Evolutionary conservation across 2,797 vertebrate genomes (phyloP).

Genomic region (Gorsachius magnificus): DNA sequence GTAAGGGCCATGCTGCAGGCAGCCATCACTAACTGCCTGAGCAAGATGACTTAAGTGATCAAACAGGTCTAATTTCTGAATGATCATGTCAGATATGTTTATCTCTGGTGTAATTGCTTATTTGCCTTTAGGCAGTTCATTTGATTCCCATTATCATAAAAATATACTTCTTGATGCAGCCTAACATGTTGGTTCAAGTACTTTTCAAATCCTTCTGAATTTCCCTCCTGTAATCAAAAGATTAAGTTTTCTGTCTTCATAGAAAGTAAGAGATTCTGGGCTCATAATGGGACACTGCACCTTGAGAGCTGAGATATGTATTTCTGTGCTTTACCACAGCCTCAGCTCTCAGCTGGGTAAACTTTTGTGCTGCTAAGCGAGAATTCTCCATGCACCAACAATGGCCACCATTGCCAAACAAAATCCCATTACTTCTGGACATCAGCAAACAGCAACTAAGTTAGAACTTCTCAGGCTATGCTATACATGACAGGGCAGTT

Average conservation of each 20-base stretch:
- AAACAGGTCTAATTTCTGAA: conserved; percentile 38
- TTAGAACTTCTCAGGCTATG: not conserved
- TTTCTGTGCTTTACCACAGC: not conserved
- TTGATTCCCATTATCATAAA: conserved; percentile 44
- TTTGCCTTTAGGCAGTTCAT: conserved; percentile 14
- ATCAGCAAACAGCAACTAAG: not conserved
- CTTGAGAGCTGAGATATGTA: not conserved
- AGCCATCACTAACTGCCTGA: not conserved
- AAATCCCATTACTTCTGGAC: not conserved
- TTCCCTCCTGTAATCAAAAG: not conserved
- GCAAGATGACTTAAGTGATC: not conserved
- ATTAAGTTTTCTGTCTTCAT: not conserved
- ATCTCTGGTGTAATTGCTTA: conserved; percentile 18
- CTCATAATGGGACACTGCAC: not conserved
- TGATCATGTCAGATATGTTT: conserved; percentile 39
- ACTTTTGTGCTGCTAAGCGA: not conserved
- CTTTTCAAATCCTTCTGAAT: not conserved
- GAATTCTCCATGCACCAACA: not conserved
- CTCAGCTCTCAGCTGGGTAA: not conserved
- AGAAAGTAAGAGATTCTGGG: not conserved
- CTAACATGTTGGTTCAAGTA: conserved; percentile 44
- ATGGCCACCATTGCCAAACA: not conserved
- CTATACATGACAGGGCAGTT: not conserved
- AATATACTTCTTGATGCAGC: conserved; percentile 6
- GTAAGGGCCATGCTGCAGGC: not conserved